phyloP scores from a whole-genome alignment of 1,140 invertebrate genomes.

The Drosophila chauvacae region DNA sequence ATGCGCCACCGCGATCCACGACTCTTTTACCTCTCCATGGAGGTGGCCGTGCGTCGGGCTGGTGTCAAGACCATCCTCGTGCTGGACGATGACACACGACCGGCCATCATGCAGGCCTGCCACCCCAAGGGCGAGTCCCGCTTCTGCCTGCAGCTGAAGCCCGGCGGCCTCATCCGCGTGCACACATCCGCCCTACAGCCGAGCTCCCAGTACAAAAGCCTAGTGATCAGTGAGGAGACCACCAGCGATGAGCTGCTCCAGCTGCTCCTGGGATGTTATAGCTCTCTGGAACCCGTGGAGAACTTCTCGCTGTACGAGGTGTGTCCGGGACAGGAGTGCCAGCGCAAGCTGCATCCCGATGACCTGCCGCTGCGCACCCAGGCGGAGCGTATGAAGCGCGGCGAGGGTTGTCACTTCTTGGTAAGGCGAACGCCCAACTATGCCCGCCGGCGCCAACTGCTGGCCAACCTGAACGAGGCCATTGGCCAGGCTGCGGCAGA shows the following conservation, averaged over 20 bases:
- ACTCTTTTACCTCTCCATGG: conserved; percentile 97
- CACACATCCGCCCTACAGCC: conserved; percentile 95
- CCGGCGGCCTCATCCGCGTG: conserved; percentile 94
- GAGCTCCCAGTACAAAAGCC: conserved; percentile 96
- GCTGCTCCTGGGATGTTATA: conserved; percentile 93
- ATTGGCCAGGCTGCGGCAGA: conserved; percentile 39
- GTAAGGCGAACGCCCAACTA: conserved; percentile 91
- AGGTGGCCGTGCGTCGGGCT: conserved; percentile 92
- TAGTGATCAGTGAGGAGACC: conserved; percentile 94
- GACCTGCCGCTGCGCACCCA: conserved; percentile 94
- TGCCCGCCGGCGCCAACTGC: conserved; percentile 77
- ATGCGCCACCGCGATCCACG: conserved; percentile 96
- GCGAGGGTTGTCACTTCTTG: conserved; percentile 89
- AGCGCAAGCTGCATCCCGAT: conserved; percentile 93
- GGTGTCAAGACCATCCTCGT: conserved; percentile 93
- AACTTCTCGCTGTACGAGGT: conserved; percentile 95
- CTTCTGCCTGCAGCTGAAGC: conserved; percentile 93
- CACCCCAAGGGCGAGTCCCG: conserved; percentile 96
- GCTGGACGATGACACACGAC: conserved; percentile 94
- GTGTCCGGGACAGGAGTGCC: conserved; percentile 89
- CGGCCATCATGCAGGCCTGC: conserved; percentile 94
- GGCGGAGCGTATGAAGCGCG: conserved; percentile 88
- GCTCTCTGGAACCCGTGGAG: conserved; percentile 91
- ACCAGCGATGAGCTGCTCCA: conserved; percentile 95
- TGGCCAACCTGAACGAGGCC: conserved; percentile 75